A percentile compares a stretch with the other conserved stretches of the same genome.
phyloP scores from a whole-genome alignment of 2,888 invertebrate species.

The Calliphora vomitoria region DNA sequence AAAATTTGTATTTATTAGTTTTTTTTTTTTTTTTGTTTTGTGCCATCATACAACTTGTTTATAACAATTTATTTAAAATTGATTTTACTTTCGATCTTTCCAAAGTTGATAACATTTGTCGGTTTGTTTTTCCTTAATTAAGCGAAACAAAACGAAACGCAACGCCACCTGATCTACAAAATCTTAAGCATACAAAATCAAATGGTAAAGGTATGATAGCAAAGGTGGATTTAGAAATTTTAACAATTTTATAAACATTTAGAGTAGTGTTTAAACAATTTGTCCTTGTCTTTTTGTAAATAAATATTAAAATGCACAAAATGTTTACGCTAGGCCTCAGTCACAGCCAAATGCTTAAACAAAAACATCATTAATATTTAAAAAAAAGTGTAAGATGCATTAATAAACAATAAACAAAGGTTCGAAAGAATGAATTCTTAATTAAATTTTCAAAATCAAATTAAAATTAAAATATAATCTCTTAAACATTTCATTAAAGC shows the following conservation, averaged over 20 bases:
- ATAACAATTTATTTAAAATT: slow-evolving; percentile 37
- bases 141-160: slow-evolving; percentile 20
- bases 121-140: slow-evolving; percentile 54
- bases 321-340: background rate
- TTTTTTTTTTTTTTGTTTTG: background rate
- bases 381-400: background rate
- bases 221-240: background rate
- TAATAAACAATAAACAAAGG: background rate
- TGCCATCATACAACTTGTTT: slow-evolving; percentile 16
- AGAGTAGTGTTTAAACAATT: background rate
- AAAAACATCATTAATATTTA: too few species aligned
- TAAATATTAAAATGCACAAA: slow-evolving; percentile 32
- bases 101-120: slow-evolving; percentile 37
- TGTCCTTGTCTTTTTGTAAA: slow-evolving; percentile 29
- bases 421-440: too few species aligned
- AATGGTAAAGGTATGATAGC: background rate
- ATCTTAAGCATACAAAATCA: background rate
- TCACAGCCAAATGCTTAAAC: background rate
- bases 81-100: slow-evolving; percentile 54
- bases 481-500: too few species aligned
- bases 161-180: background rate
- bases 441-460: too few species aligned
- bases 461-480: too few species aligned
- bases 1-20: slow-evolving; percentile 43
- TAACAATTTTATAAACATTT: slow-evolving; percentile 11